phyloP scores from a whole-genome alignment of 2,888 invertebrate species.

The Caenorhabditis afra region DNA sequence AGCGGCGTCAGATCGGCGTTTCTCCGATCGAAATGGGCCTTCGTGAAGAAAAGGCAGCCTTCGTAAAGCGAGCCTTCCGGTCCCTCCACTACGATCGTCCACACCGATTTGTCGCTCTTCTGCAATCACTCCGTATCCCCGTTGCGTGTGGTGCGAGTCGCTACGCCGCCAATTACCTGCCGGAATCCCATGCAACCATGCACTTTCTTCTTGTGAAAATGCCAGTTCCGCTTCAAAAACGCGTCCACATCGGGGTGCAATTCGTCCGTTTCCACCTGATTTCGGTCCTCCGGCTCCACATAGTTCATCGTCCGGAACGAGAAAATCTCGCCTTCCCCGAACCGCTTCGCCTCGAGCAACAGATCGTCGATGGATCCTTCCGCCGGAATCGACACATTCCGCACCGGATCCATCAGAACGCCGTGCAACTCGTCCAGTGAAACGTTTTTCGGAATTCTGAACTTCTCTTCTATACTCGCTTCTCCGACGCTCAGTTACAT shows the following conservation, averaged over 20 bases:
- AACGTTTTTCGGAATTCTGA: constrained; percentile 14
- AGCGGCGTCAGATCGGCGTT: constrained; percentile 99
- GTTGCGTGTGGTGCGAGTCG: too few relatives aligned
- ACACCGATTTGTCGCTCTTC: constrained; percentile 80
- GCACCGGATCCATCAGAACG: neutral
- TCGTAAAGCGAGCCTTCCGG: constrained; percentile 98
- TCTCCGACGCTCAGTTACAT: constrained; percentile 22
- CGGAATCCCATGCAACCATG: constrained; percentile 1
- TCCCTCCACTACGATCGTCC: constrained; percentile 96
- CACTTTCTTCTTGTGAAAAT: neutral
- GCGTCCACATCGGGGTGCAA: neutral
- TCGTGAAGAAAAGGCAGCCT: constrained; percentile 97
- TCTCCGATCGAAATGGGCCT: constrained; percentile 96
- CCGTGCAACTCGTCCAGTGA: constrained; percentile 12
- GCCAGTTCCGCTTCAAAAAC: constrained; percentile 3
- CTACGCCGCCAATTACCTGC: too few relatives aligned
- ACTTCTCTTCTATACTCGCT: too few relatives aligned
- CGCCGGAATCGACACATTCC: constrained; percentile 9
- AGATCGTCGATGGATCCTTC: neutral
- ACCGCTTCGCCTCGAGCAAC: neutral
- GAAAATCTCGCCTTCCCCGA: neutral
- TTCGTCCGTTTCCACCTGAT: neutral
- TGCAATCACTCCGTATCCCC: too few relatives aligned
- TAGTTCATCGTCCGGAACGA: constrained; percentile 28
- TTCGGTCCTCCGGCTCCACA: constrained; percentile 23